phyloP scores from a whole-genome alignment of 2,888 invertebrate species.

The Polydrusus pterygomalis region DNA sequence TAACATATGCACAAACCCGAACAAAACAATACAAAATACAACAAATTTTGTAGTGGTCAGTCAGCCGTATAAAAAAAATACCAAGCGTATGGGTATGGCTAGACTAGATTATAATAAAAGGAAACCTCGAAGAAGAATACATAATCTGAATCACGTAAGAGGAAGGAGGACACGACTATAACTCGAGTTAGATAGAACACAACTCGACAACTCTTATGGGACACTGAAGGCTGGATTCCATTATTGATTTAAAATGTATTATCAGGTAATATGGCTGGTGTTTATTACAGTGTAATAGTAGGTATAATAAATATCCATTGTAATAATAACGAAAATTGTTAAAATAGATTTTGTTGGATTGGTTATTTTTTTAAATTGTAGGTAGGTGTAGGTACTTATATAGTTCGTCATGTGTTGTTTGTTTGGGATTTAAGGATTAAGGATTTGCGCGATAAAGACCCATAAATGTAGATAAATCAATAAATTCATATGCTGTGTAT shows the following conservation, averaged over 20 bases:
- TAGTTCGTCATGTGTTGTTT: not conserved
- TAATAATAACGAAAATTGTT: no score
- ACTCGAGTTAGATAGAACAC: no score
- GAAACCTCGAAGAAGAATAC: not conserved
- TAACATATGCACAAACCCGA: slow-evolving; percentile 3
- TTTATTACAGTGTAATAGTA: no score
- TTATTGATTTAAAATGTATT: no score
- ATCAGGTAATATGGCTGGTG: no score
- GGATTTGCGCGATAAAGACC: not conserved
- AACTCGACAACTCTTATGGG: not conserved
- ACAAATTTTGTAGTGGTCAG: slow-evolving; percentile 11
- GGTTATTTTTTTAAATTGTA: not conserved
- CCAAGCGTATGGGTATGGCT: not conserved
- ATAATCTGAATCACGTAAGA: not conserved
- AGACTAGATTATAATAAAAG: not conserved
- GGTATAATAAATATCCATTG: not conserved
- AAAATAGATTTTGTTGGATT: not conserved
- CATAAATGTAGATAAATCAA: not conserved
- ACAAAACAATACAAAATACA: no score
- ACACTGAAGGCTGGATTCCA: not conserved
- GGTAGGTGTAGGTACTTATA: no score
- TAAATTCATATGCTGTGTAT: not conserved
- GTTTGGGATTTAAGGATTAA: not conserved
- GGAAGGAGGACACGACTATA: not conserved
- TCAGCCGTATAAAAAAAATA: no score